Base-by-base conservation (phyloP, 2,113 vertebrate species). In the Acanthochromis polyacanthus region DNA sequence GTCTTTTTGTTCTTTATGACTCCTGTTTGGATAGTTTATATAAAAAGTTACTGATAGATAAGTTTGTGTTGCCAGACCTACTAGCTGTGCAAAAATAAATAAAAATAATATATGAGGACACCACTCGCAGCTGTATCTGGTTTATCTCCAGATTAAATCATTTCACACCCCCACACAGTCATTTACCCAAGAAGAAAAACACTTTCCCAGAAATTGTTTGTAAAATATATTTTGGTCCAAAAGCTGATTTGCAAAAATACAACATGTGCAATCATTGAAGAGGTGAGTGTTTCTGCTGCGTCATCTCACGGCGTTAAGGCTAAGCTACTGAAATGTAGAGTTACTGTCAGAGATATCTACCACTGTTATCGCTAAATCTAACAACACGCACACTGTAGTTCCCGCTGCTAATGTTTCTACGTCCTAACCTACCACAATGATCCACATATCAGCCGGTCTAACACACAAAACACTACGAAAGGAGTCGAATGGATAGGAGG, bases 191-290 rank as follows among this genome's bases (percentile, higher is more conserved):
- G 0, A 50, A 92, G 40, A 73, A 63, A 70, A 40, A 83, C 80
- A 78, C 50, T 4, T 25, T 81, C 46, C 73, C 60, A 84, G 61
- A 82, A 89, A 68, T 90, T 88, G 66, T 83, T 89, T 86, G 83
- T 91, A 94, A 94, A 93, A 94, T 92, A 94, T 90, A 93, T 94
- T 93, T 94, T 94, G 91, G 94, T 94, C 93, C 92, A 93, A 95
- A 94, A 91, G 92, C 89, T 88, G 88, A 93, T 91, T 92, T 92
- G 85, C 89, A 93, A 93, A 93, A 93, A 91, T 92, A 91, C 88
- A 94, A 86, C 86, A 85, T 89, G 91, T 91, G 87, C 88, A 90
- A 84, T 78, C 51, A 82, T 36, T 0, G 78, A 80, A 70, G 60
- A 70, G 72, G 74, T 32, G 68, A 90, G 62, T 71, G 77, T 16